Base-by-base conservation (phyloP, 2,797 vertebrate species). In the Gallinago stenura region DNA sequence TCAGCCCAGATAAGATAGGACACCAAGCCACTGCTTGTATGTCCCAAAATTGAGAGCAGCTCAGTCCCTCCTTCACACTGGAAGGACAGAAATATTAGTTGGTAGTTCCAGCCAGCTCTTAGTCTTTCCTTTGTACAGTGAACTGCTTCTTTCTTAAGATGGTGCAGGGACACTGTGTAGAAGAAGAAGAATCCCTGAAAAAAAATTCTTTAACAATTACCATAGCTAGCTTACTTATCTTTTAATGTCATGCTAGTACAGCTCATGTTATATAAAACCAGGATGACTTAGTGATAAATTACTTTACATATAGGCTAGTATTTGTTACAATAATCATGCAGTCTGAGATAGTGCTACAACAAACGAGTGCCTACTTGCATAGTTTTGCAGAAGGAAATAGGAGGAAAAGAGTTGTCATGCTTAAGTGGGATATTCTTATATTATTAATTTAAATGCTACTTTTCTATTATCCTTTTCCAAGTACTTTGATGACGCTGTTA, bases 331-430 rank as follows among this genome's bases (percentile, higher is more conserved):
- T 61, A 26, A 60, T 81, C 21, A 11, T n/a, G 17, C 20, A 4
- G 57, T 31, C 50, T 72, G 82, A 69, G 41, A 26, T 53, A 26
- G 25, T 0, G 0, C 28, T 50, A 25, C 18, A 73, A 45, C 14
- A 61, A 69, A 37, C 0, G 0, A 51, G 4, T 64, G 35, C 31
- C 77, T 77, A 15, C 26, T 81, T 82, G 15, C 10, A 5, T 33
- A 43, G 45, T 31, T 79, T 25, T 69, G 72, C 3, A 6, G 60
- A 87, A 83, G 31, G 31, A 56, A 83, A 68, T 13, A 60, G 12
- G 25, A 60, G n/a, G n/a, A 66, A 48, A 68, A 65, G 51, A 45
- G 9, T 39, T 73, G 39, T 0, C 5, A 4, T 20, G 60, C n/a
- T 31, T 64, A 35, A 31, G 25, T 41, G 25, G 33, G 31, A 10